Percentiles rank a stretch among this genome's conserved stretches.
Conservation (phyloP, 2,797 vertebrate genomes). For the Rhyacichthys aspro region DNA sequence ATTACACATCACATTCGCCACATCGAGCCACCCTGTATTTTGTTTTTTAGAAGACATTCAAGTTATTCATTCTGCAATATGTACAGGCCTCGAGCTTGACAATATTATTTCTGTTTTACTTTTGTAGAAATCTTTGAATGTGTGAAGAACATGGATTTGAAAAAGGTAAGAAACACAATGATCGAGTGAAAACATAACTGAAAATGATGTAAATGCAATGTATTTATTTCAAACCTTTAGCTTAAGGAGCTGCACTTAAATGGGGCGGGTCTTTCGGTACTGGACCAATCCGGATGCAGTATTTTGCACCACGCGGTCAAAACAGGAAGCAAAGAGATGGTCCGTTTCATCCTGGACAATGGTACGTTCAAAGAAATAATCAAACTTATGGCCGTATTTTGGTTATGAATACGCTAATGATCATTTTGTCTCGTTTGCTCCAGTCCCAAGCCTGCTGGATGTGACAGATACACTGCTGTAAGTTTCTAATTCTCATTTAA, state of each 20-base stretch:
- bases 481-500: conserved; percentile 16
- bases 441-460: conserved; percentile 61
- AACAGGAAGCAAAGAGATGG: conserved; percentile 90
- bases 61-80: too few species aligned
- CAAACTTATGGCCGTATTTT: too few species aligned
- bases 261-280: conserved; percentile 83
- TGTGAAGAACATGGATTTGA: conserved; percentile 86
- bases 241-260: conserved; percentile 87
- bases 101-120: not conserved
- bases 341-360: conserved; percentile 90
- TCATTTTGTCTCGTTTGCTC: not conserved
- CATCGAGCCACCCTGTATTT: too few species aligned
- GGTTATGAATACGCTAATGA: too few species aligned
- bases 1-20: too few species aligned
- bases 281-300: conserved; percentile 84
- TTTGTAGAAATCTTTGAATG: conserved; percentile 84
- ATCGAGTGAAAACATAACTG: not conserved
- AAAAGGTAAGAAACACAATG: conserved; percentile 78
- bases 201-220: not conserved
- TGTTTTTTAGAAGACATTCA: too few species aligned
- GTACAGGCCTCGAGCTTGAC: too few species aligned
- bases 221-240: conserved; percentile 39
- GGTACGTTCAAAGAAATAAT: conserved; percentile 71
- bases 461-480: conserved; percentile 58
- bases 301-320: conserved; percentile 89